Evolutionary conservation across 2,113 vertebrate genomes (phyloP).

Genomic region (Melozone crissalis): DNA sequence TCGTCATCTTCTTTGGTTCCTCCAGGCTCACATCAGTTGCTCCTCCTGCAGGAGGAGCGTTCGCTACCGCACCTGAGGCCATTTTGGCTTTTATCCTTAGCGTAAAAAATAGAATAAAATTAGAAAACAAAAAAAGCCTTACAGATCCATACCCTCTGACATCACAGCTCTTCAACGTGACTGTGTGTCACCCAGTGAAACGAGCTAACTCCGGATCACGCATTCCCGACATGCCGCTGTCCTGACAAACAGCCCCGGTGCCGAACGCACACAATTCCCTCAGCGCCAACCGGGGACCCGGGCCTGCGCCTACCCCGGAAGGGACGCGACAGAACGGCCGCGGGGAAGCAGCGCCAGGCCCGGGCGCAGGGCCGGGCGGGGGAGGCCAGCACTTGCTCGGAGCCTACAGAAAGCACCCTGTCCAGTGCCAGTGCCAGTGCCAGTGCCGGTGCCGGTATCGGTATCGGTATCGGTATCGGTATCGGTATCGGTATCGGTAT

Average conservation of each 20-base stretch:
- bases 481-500: too few species aligned
- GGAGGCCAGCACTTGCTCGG: too few species aligned
- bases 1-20: slow-evolving; percentile 97
- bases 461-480: too few species aligned
- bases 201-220: fast-evolving
- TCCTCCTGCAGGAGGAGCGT: slow-evolving; percentile 42
- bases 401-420: too few species aligned
- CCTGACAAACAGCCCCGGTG: not conserved
- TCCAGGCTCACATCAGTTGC: slow-evolving; percentile 86
- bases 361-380: fast-evolving
- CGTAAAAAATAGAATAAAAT: not conserved
- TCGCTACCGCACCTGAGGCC: slow-evolving; percentile 45
- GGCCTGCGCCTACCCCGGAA: not conserved
- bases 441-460: fast-evolving
- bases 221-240: not conserved
- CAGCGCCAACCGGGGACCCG: fast-evolving
- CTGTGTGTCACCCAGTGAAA: fast-evolving
- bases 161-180: not conserved
- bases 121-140: not conserved
- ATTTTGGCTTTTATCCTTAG: not conserved
- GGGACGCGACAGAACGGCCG: too few species aligned
- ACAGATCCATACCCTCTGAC: fast-evolving
- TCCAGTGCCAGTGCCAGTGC: fast-evolving
- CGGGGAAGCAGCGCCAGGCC: too few species aligned
- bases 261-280: not conserved